Conservation (phyloP, 37 sponge, comb jelly and placozoan genomes). For the Hormiphora californensis region DNA sequence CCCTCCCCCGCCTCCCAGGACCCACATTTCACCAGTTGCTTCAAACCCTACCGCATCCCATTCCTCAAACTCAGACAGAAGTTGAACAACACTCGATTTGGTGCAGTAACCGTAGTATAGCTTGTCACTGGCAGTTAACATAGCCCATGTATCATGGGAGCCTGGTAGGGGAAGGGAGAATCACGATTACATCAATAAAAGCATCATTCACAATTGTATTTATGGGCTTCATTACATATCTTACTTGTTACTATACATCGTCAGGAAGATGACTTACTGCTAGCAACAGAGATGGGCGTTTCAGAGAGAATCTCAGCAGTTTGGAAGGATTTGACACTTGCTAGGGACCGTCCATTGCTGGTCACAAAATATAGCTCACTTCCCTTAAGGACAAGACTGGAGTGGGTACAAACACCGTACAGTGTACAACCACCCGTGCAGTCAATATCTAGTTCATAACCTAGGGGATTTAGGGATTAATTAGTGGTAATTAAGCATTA, state of each 20-base stretch:
- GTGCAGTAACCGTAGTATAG: slow-evolving; percentile 21
- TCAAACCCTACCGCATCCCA: neutral
- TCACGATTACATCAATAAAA: too few relatives aligned
- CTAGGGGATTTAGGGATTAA: too few relatives aligned
- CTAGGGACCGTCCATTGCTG: neutral
- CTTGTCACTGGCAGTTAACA: neutral
- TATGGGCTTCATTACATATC: neutral
- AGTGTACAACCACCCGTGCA: neutral
- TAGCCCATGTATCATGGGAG: neutral
- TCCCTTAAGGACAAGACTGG: neutral
- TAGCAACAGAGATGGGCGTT: neutral
- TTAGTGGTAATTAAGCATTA: too few relatives aligned
- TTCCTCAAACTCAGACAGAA: neutral
- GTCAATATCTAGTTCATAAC: neutral
- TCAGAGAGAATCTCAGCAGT: neutral
- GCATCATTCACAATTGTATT: neutral
- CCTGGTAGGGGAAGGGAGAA: slow-evolving; percentile 6
- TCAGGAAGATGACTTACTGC: slow-evolving; percentile 13
- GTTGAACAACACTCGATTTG: neutral
- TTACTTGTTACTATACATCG: neutral
- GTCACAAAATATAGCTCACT: slow-evolving; percentile 5
- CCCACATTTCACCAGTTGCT: neutral
- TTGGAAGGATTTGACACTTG: neutral
- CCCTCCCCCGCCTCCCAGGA: neutral
- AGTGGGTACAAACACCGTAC: slow-evolving; percentile 10